phyloP scores from a whole-genome alignment of 2,888 invertebrate genomes.

The Drosophila recens region DNA sequence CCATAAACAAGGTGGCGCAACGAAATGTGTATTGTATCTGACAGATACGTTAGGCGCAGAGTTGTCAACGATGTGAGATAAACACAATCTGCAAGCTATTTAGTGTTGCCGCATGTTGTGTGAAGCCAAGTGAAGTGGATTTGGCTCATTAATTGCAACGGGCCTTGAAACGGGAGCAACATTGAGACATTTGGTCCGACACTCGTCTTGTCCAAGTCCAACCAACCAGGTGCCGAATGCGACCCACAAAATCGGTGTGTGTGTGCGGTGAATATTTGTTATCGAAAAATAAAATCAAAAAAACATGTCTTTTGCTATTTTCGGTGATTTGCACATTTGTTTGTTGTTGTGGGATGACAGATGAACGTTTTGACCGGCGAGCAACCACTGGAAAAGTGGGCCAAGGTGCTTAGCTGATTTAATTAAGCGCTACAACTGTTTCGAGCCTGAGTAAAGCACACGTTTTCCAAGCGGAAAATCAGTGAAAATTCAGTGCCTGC shows the following conservation, averaged over 20 bases:
- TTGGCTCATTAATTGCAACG: conserved; percentile 70
- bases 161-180: conserved; percentile 65
- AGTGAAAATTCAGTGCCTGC: conserved; percentile 33
- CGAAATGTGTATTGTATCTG: conserved; percentile 53
- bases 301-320: conserved; percentile 61
- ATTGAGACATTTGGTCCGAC: conserved; percentile 22
- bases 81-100: conserved; percentile 32
- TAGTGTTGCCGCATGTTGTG: conserved; percentile 4
- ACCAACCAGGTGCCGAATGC: conserved; percentile 34
- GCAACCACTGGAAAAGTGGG: conserved; percentile 63
- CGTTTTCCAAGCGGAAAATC: conserved; percentile 68
- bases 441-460: conserved; percentile 47
- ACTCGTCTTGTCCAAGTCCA: conserved; percentile 10
- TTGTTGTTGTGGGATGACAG: conserved; percentile 14
- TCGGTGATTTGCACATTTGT: conserved; percentile 76
- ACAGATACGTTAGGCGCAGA: conserved; percentile 45
- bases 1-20: conserved; percentile 53
- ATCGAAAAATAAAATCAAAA: conserved; percentile 32
- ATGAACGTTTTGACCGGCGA: conserved; percentile 12
- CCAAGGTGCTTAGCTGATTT: conserved; percentile 77
- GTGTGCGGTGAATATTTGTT: not conserved
- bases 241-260: conserved; percentile 30
- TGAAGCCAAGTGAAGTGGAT: conserved; percentile 19
- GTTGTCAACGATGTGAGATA: conserved; percentile 41
- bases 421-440: conserved; percentile 65